Percentiles rank a stretch among this genome's conserved stretches.
Conservation (phyloP, 2,797 vertebrate genomes). For the Sebastes hubbsi region DNA sequence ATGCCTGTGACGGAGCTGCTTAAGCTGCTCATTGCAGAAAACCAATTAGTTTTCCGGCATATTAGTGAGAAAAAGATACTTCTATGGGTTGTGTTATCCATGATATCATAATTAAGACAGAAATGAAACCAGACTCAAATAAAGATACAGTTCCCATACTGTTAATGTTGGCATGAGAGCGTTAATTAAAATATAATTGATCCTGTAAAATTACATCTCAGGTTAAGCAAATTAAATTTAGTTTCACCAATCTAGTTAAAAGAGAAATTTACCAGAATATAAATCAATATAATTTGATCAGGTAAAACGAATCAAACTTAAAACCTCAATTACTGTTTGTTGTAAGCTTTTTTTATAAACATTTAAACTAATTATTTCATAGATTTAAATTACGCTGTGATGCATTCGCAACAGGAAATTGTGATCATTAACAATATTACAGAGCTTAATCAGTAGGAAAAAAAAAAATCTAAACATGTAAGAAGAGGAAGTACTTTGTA, state of each 20-base stretch:
- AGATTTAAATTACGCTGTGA: background rate
- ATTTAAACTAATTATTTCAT: background rate
- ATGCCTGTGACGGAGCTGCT: slow-evolving; percentile 59
- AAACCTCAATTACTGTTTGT: background rate
- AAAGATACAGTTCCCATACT: background rate
- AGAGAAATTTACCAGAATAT: background rate
- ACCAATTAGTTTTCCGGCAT: slow-evolving; percentile 62
- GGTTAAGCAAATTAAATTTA: background rate
- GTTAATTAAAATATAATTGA: background rate
- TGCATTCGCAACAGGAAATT: background rate
- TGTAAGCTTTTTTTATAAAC: background rate
- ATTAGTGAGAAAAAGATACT: slow-evolving; percentile 15
- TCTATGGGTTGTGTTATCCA: background rate
- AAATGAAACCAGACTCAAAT: background rate
- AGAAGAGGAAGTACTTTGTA: background rate
- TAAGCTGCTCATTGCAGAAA: slow-evolving; percentile 65
- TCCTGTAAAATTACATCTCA: background rate
- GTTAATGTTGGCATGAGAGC: background rate
- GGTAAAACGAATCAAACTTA: background rate
- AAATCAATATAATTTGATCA: background rate
- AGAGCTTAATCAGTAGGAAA: background rate
- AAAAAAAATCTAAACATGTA: background rate
- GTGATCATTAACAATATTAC: background rate
- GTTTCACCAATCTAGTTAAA: background rate
- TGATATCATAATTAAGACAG: background rate